phyloP scores from a whole-genome alignment of 2,888 invertebrate species.

The Pheosia gnoma region DNA sequence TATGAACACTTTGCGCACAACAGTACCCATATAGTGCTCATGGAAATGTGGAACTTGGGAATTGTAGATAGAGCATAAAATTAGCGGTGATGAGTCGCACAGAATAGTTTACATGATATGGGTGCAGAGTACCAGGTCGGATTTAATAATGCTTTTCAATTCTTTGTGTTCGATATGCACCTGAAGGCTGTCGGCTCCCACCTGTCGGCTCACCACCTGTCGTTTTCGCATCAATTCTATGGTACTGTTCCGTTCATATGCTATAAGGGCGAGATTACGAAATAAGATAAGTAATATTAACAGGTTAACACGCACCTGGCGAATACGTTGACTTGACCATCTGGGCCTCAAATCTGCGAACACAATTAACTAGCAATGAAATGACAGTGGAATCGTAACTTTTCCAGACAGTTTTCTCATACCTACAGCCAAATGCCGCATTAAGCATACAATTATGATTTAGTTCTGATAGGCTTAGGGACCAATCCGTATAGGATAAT shows the following conservation, averaged over 20 bases:
- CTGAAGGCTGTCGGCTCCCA: constrained; percentile 40
- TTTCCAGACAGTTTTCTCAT: too few relatives aligned
- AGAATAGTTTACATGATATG: not conserved
- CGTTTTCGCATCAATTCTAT: constrained; percentile 31
- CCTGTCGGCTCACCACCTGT: constrained; percentile 49
- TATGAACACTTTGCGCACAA: not conserved
- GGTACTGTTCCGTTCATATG: constrained; percentile 24
- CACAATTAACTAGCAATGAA: too few relatives aligned
- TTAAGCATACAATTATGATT: too few relatives aligned
- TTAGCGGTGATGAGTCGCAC: not conserved
- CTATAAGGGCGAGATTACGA: not conserved
- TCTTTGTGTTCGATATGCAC: constrained; percentile 43
- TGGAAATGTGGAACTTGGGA: not conserved
- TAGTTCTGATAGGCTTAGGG: too few relatives aligned
- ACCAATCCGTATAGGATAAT: too few relatives aligned
- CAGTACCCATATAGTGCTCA: not conserved
- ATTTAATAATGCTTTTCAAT: constrained; percentile 27
- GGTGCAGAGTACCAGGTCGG: constrained; percentile 39
- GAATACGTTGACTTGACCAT: too few relatives aligned
- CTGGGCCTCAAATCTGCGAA: too few relatives aligned
- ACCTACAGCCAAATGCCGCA: too few relatives aligned
- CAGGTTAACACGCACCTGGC: too few relatives aligned
- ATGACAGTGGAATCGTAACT: too few relatives aligned
- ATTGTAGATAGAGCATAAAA: not conserved
- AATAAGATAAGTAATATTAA: not conserved